These are phyloP conservation scores for Hyperoodon ampullatus DNA, from an alignment of 2,113 vertebrate species.

Conservation along the genomic window DNA sequence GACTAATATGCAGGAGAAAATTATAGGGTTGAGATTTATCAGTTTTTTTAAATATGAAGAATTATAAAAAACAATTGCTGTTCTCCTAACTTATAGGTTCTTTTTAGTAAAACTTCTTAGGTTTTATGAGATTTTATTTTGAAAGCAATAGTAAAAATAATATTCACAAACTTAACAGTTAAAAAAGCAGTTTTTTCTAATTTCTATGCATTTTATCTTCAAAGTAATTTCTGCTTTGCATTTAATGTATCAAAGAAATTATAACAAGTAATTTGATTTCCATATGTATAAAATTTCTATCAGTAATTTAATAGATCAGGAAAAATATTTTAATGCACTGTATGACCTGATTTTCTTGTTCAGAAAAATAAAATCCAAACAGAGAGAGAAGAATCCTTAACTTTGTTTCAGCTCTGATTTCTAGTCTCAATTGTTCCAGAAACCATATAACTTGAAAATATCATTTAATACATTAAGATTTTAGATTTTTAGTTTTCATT, in stretches of 20 bases:
- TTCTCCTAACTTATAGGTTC: neutral
- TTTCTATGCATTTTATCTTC: neutral
- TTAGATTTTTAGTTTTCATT: neutral
- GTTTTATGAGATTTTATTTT: neutral
- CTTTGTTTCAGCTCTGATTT: neutral
- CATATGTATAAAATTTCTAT: neutral
- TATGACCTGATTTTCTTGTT: neutral
- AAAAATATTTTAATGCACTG: neutral
- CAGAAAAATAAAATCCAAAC: constrained; percentile 15
- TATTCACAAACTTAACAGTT: neutral
- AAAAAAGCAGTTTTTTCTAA: neutral
- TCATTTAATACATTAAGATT: neutral
- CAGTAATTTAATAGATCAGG: neutral
- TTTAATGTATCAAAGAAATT: neutral
- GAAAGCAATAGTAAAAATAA: neutral
- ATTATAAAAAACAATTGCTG: neutral
- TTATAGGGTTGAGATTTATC: neutral
- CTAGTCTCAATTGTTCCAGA: neutral
- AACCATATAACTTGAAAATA: neutral
- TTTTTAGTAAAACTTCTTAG: neutral
- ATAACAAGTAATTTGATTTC: neutral
- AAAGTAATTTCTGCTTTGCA: neutral
- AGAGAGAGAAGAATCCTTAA: neutral
- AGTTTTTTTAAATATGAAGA: neutral
- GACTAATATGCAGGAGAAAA: neutral